These are phyloP conservation scores for Caenorhabditis tropicalis DNA, from an alignment of 1,140 invertebrate genomes.

Conservation along the genomic window DNA sequence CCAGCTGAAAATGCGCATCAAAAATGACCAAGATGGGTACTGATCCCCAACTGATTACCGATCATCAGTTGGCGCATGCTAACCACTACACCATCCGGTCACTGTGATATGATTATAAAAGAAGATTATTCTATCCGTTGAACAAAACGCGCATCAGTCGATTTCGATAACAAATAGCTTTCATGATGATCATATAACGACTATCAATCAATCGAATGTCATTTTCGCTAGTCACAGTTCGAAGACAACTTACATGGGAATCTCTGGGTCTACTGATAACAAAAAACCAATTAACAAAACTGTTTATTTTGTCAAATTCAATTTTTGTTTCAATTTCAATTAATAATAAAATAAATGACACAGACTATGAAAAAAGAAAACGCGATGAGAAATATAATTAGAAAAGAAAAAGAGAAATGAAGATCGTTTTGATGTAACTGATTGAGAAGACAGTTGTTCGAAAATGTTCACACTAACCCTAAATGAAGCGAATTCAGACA, in stretches of 20 bases:
- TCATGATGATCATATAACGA: background rate
- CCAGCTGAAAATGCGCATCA: background rate
- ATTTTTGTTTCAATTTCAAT: background rate
- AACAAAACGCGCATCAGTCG: background rate
- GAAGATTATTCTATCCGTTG: background rate
- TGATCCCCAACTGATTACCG: background rate
- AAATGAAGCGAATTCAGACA: slow-evolving; percentile 20
- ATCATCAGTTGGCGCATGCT: slow-evolving; percentile 5
- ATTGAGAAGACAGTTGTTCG: background rate
- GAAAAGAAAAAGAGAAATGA: background rate
- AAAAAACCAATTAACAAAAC: background rate
- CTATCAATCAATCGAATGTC: background rate
- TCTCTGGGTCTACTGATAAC: no score
- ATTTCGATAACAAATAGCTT: background rate
- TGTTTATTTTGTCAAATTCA: background rate
- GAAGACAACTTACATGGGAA: background rate
- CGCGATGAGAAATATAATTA: background rate
- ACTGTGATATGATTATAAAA: background rate
- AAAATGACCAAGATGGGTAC: background rate
- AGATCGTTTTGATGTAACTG: slow-evolving; percentile 36
- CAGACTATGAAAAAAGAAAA: background rate
- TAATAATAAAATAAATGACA: background rate
- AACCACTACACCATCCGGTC: slow-evolving; percentile 19
- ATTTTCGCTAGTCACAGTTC: background rate
- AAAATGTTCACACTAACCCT: slow-evolving; percentile 33